Evolutionary conservation across 2,113 vertebrate species (phyloP), one percentile per base, ranked within the genome.

Genomic region (Aleadryas rufinucha): DNA sequence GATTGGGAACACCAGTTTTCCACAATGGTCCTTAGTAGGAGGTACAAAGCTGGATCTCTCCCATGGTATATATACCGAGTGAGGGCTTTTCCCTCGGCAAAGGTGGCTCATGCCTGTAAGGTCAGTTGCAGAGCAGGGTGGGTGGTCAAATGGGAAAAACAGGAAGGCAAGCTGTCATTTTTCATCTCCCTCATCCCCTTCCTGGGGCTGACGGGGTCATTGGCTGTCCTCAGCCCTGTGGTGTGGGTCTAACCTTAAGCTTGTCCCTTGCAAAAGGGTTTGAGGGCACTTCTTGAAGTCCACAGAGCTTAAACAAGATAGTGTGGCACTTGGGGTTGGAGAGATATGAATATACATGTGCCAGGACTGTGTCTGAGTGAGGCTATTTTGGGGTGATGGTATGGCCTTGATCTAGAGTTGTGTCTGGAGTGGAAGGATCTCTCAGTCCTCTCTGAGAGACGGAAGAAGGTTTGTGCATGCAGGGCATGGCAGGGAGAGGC

Each of bases 261-360:
- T 83, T 54, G 18, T 61, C 21, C 33, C 35, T 84, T 72, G 23
- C 2, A 16, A 76, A 56, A 74, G 11, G 37, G 8, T 64, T 61
- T 64, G 50, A 60, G 47, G 26, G 22, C 7, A 2, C 9, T 80
- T 13, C 23, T 33, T 60, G 61, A n/a, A 70, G 37, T 9, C 75
- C 87, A n/a, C 18, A 41, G 10, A 21, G 16, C 16, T 80, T 69
- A 44, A 82, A 69, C 12, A 33, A 52, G 68, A 45, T 7, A 54
- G 22, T 9, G 14, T 0, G 0, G 24, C 41, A 26, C 2, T 0
- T 0, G 1, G 14, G 6, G 21, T 50, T 56, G 53, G 42, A 69
- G 28, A 59, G 44, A 52, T 4, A 1, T 20, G 17, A 92, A 57
- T 41, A 42, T 37, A 49, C 0, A 2, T 39, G 54, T 64, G 45